These are phyloP conservation scores for Muscidifurax raptorellus DNA, from an alignment of 1,140 invertebrate genomes.

Conservation along the genomic window DNA sequence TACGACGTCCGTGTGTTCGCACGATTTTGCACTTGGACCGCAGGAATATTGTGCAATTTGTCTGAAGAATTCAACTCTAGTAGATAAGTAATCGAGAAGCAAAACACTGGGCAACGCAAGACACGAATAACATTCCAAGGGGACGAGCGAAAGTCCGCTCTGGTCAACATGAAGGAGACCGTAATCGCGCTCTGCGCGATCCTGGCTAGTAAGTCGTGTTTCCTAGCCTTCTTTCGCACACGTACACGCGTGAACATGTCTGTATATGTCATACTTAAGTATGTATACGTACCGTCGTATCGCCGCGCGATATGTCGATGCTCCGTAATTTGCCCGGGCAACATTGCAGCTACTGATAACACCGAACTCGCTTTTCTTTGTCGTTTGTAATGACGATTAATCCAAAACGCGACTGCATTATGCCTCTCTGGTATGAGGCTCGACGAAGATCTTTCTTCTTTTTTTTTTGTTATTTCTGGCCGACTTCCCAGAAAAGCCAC, in stretches of 20 bases:
- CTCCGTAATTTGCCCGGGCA: no score
- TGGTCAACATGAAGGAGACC: slow-evolving; percentile 63
- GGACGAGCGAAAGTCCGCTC: slow-evolving; percentile 45
- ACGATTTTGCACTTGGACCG: no score
- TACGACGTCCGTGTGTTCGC: not conserved
- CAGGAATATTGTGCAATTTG: not conserved
- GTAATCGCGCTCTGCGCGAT: slow-evolving; percentile 67
- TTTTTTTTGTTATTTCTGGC: not conserved
- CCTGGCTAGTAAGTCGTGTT: slow-evolving; percentile 63
- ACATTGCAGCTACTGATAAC: no score
- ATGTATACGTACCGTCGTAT: not conserved
- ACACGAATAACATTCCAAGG: not conserved
- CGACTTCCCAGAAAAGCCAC: not conserved
- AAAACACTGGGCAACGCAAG: not conserved
- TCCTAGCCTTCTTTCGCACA: not conserved
- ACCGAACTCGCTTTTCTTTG: not conserved
- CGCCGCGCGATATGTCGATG: not conserved
- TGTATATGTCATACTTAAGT: no score
- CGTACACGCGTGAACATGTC: not conserved
- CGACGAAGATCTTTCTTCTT: no score
- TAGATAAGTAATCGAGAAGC: not conserved
- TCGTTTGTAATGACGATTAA: not conserved
- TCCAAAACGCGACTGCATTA: no score
- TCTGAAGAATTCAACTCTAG: no score
- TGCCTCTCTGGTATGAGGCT: no score